A percentile compares a stretch with the other conserved stretches of the same genome.
These are phyloP conservation scores for Tachina grossa DNA, from an alignment of 2,888 invertebrate genomes.

Conservation along the genomic window DNA sequence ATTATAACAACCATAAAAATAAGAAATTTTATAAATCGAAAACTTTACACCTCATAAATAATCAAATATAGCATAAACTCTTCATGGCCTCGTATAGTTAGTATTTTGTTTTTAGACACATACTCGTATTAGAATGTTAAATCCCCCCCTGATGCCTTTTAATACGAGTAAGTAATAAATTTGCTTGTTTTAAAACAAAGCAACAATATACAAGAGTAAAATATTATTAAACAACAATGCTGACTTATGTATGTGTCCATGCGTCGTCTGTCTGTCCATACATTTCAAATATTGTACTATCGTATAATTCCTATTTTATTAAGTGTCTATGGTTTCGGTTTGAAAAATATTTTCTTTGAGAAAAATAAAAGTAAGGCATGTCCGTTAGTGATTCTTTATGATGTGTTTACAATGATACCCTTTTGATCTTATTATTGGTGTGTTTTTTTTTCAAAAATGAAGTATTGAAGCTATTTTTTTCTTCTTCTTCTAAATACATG, in stretches of 20 bases:
- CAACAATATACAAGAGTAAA: not conserved
- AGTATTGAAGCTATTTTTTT: slow-evolving; percentile 25
- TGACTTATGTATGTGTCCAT: slow-evolving; percentile 19
- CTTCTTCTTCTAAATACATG: slow-evolving; percentile 9
- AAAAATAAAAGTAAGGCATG: slow-evolving; percentile 43
- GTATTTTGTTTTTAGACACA: not conserved
- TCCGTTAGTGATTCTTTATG: slow-evolving; percentile 67
- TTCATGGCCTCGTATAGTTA: not conserved
- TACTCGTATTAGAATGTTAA: not conserved
- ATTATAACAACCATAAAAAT: slow-evolving; percentile 9
- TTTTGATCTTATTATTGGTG: slow-evolving; percentile 66
- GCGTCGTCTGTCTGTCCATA: slow-evolving; percentile 7
- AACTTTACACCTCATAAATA: slow-evolving; percentile 66
- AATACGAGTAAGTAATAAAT: slow-evolving; percentile 51
- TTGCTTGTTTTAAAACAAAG: slow-evolving; percentile 45
- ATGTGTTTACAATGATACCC: slow-evolving; percentile 70
- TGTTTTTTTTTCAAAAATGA: slow-evolving; percentile 48
- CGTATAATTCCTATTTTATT: slow-evolving; percentile 36
- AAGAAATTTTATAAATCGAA: slow-evolving; percentile 16
- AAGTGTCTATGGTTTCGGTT: slow-evolving; percentile 28
- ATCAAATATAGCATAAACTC: slow-evolving; percentile 28
- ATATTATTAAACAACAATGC: slow-evolving; percentile 2
- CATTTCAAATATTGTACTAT: not conserved
- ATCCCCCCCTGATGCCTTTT: slow-evolving; percentile 57
- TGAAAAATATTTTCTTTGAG: slow-evolving; percentile 25